phyloP scores from a whole-genome alignment of 2,888 invertebrate species.

The Iphiclides podalirius region DNA sequence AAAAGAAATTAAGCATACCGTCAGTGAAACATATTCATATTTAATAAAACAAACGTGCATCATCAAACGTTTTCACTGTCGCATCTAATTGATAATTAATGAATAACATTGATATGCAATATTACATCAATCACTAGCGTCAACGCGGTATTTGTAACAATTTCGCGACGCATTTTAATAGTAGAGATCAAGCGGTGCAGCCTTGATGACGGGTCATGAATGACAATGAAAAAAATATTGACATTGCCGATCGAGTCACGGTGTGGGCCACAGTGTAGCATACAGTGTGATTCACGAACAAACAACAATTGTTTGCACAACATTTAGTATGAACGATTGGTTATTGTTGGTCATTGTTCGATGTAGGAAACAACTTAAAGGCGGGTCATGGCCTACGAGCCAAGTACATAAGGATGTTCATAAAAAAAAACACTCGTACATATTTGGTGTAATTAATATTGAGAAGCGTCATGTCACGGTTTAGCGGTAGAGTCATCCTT shows the following conservation, averaged over 20 bases:
- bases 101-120: too few species aligned
- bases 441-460: too few species aligned
- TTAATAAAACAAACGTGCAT: too few species aligned
- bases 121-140: not conserved
- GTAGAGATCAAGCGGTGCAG: not conserved
- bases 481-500: too few species aligned
- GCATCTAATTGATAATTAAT: too few species aligned
- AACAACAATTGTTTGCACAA: conserved; percentile 15
- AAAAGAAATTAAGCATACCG: too few species aligned
- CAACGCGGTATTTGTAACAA: not conserved
- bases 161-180: not conserved
- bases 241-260: conserved; percentile 3
- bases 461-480: too few species aligned
- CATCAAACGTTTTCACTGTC: not conserved
- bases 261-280: too few species aligned
- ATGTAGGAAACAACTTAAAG: conserved; percentile 3
- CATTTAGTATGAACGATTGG: conserved; percentile 9
- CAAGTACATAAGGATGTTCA: not conserved
- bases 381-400: not conserved
- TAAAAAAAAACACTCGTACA: not conserved
- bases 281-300: conserved; percentile 11
- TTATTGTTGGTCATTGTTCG: conserved; percentile 16
- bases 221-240: conserved; percentile 10
- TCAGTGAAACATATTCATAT: too few species aligned
- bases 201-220: not conserved